Evolutionary conservation across 2,888 invertebrate species (phyloP).

Genomic region (Pyralis farinalis): DNA sequence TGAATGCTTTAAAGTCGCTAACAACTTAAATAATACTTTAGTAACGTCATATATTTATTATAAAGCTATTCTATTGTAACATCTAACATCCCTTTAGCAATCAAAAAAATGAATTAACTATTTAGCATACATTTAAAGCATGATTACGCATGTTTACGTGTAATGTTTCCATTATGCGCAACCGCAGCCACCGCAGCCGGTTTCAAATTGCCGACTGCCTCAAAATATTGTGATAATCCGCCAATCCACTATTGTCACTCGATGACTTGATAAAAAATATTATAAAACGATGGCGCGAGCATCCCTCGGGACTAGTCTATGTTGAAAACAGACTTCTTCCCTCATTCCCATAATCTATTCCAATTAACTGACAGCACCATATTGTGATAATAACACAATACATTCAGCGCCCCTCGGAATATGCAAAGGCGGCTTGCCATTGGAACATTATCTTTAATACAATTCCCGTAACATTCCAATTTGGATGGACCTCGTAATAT

Average conservation of each 20-base stretch:
- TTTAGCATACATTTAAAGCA: constrained; percentile 32
- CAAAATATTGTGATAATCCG: constrained; percentile 79
- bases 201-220: constrained; percentile 61
- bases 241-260: constrained; percentile 58
- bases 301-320: constrained; percentile 64
- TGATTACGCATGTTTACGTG: constrained; percentile 39
- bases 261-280: constrained; percentile 77
- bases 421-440: constrained; percentile 22
- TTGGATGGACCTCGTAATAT: constrained; percentile 11
- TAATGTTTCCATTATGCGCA: constrained; percentile 23
- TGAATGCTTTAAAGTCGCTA: too few species aligned
- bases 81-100: too few species aligned
- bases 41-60: too few species aligned
- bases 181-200: constrained; percentile 50
- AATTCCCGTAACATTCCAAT: neutral
- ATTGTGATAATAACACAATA: constrained; percentile 79
- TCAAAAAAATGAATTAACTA: too few species aligned
- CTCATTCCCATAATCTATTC: constrained; percentile 81
- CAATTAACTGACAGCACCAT: constrained; percentile 81
- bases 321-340: constrained; percentile 53
- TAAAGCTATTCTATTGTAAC: too few species aligned
- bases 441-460: constrained; percentile 25
- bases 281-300: constrained; percentile 48
- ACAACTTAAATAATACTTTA: too few species aligned
- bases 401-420: constrained; percentile 43